Evolutionary conservation across 1,140 invertebrate species (phyloP).

Genomic region (Euglossa dilemma): DNA sequence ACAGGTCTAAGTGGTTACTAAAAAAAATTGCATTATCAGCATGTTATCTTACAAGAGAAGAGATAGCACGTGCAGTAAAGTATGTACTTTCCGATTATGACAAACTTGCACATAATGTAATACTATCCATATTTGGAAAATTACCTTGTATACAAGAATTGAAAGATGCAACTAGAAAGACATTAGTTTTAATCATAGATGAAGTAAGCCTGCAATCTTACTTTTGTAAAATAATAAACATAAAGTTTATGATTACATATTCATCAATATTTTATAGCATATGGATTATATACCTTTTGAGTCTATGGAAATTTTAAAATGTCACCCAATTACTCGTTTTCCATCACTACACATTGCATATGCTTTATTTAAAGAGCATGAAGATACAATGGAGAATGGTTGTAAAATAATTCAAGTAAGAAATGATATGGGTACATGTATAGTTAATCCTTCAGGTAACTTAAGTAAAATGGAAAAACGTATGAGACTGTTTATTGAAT

Average conservation of each 20-base stretch:
- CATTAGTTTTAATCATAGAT: slow-evolving; percentile 86
- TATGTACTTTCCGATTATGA: slow-evolving; percentile 78
- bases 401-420: slow-evolving; percentile 81
- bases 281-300: slow-evolving; percentile 91
- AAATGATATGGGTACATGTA: slow-evolving; percentile 81
- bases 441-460: slow-evolving; percentile 88
- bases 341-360: slow-evolving; percentile 89
- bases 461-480: slow-evolving; percentile 87
- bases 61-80: slow-evolving; percentile 80
- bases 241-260: slow-evolving; percentile 13
- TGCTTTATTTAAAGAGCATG: slow-evolving; percentile 85
- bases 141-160: slow-evolving; percentile 78
- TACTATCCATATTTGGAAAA: slow-evolving; percentile 75
- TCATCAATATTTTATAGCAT: slow-evolving; percentile 81
- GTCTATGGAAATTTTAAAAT: slow-evolving; percentile 84
- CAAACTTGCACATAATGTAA: slow-evolving; percentile 80
- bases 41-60: slow-evolving; percentile 72
- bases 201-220: slow-evolving; percentile 81
- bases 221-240: slow-evolving; percentile 27
- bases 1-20: slow-evolving; percentile 80
- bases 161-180: slow-evolving; percentile 82
- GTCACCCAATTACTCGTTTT: slow-evolving; percentile 87
- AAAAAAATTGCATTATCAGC: slow-evolving; percentile 80
- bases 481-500: slow-evolving; percentile 85
- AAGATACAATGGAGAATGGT: slow-evolving; percentile 83